Conservation (phyloP, 2,888 invertebrate species). For the Xestia c-nigrum region DNA sequence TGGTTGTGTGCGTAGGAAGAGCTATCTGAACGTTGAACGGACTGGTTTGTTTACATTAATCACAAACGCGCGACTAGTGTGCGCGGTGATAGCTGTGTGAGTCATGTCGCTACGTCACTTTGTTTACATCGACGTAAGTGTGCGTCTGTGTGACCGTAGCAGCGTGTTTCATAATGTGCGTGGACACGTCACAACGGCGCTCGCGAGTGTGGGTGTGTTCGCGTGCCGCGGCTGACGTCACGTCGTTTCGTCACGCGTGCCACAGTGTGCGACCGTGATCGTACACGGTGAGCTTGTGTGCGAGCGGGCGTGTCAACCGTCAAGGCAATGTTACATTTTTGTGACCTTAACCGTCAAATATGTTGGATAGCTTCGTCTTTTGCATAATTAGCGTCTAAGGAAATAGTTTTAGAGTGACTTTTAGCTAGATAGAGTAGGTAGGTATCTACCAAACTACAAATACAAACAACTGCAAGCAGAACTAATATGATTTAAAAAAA, state of each 20-base stretch:
- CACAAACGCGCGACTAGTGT: conserved; percentile 76
- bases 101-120: conserved; percentile 87
- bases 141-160: conserved; percentile 68
- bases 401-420: conserved; percentile 36
- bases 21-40: conserved; percentile 54
- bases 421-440: conserved; percentile 4
- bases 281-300: conserved; percentile 67
- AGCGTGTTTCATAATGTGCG: conserved; percentile 70
- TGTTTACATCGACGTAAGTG: conserved; percentile 84
- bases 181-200: conserved; percentile 79
- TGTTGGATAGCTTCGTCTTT: conserved; percentile 79
- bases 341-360: conserved; percentile 89
- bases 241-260: conserved; percentile 78
- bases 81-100: conserved; percentile 79
- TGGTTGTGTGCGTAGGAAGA: conserved; percentile 68
- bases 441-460: no score
- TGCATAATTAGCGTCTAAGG: conserved; percentile 71
- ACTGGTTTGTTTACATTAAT: conserved; percentile 90
- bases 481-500: no score
- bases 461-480: no score
- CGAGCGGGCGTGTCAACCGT: conserved; percentile 78
- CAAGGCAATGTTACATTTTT: conserved; percentile 89
- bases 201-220: conserved; percentile 88
- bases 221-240: conserved; percentile 88
- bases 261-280: conserved; percentile 74